These are phyloP conservation scores for Calameuta idolon DNA, from an alignment of 2,888 invertebrate species.

Conservation along the genomic window DNA sequence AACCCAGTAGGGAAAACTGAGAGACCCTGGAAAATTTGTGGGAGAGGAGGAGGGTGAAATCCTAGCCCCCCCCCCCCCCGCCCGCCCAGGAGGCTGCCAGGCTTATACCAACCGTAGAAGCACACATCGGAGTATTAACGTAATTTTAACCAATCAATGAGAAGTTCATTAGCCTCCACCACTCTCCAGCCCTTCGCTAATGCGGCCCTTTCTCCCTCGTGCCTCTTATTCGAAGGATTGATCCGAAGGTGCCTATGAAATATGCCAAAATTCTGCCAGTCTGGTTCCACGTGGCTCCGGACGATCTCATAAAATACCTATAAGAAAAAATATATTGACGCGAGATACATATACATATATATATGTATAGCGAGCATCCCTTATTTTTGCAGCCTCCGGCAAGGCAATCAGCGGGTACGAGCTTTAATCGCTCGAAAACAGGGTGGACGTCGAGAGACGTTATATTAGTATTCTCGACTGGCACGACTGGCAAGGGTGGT, in stretches of 20 bases:
- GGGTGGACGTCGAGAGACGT: slow-evolving; percentile 29
- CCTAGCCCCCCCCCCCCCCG: background rate
- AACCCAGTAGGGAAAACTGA: background rate
- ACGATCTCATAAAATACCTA: background rate
- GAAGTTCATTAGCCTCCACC: slow-evolving; percentile 63
- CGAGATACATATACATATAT: background rate
- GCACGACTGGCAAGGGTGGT: slow-evolving; percentile 30
- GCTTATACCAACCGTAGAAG: slow-evolving; percentile 49
- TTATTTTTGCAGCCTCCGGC: slow-evolving; percentile 4
- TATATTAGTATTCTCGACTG: slow-evolving; percentile 37
- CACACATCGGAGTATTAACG: slow-evolving; percentile 63
- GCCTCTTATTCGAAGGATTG: slow-evolving; percentile 18
- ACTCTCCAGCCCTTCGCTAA: slow-evolving; percentile 23
- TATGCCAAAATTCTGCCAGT: background rate
- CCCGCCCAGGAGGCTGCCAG: slow-evolving; percentile 33
- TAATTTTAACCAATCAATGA: slow-evolving; percentile 66
- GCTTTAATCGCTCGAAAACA: slow-evolving; percentile 24
- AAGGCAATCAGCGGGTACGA: background rate
- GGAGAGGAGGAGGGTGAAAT: background rate
- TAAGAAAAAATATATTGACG: background rate
- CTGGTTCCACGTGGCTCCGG: background rate
- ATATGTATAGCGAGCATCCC: background rate
- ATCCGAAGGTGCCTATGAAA: background rate
- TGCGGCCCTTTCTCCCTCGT: slow-evolving; percentile 17
- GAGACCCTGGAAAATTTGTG: background rate